These are phyloP conservation scores for Anisognathus igniventris DNA, from an alignment of 2,797 vertebrate species.

Conservation along the genomic window DNA sequence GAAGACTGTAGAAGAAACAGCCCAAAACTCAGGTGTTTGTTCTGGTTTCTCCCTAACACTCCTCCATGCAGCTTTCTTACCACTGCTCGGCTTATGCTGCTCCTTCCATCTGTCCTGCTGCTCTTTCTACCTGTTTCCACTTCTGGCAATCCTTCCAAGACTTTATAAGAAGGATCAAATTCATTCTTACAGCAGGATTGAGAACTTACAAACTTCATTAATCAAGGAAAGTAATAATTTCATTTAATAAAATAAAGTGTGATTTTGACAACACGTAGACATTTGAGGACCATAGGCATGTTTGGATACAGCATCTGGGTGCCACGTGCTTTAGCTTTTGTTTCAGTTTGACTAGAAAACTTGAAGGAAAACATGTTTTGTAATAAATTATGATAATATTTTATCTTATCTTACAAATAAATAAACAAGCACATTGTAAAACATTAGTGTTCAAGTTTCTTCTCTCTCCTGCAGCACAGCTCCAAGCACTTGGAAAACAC, in stretches of 20 bases:
- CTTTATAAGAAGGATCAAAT: not conserved
- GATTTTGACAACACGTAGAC: not conserved
- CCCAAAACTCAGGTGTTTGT: not conserved
- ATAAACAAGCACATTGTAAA: not conserved
- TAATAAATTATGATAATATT: not conserved
- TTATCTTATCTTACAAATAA: not conserved
- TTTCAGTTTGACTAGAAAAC: not conserved
- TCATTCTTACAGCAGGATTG: not conserved
- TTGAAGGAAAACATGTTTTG: not conserved
- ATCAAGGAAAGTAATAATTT: not conserved
- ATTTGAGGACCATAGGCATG: accelerated
- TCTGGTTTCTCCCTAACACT: not conserved
- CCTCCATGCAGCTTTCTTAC: not conserved
- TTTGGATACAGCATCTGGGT: not conserved
- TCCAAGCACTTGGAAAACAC: not conserved
- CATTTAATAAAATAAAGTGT: not conserved
- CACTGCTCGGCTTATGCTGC: not conserved
- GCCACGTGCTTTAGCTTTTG: not conserved
- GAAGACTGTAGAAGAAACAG: not conserved
- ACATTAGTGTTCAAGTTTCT: not conserved
- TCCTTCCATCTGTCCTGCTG: not conserved
- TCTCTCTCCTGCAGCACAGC: not conserved
- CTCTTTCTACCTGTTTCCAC: not conserved
- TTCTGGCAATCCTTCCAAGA: not conserved
- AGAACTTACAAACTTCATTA: not conserved